Conservation (phyloP, 1,140 invertebrate genomes). For the Idris sp. region DNA sequence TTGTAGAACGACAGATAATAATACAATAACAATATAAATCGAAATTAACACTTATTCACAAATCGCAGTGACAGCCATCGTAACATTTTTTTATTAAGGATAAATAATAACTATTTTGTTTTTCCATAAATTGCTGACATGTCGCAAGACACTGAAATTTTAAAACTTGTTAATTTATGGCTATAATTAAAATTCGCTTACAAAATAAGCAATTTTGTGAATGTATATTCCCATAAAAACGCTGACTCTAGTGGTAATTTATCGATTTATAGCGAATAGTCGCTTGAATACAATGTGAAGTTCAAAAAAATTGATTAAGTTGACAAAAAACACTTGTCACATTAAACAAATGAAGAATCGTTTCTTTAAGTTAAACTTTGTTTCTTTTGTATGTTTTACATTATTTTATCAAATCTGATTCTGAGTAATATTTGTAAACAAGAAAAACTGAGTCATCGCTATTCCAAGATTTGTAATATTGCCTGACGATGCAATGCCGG, state of each 20-base stretch:
- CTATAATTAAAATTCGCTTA: conserved; percentile 12
- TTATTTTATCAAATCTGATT: too few species aligned
- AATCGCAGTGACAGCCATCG: conserved; percentile 31
- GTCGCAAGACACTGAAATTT: conserved; percentile 3
- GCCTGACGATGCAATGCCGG: conserved; percentile 6
- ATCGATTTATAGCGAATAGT: conserved; percentile 14
- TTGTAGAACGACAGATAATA: conserved; percentile 25
- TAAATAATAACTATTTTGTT: conserved; percentile 32
- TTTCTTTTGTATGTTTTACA: too few species aligned
- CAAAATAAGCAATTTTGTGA: conserved; percentile 26
- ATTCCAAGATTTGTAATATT: conserved; percentile 17
- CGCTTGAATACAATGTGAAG: conserved; percentile 34
- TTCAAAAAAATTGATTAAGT: conserved; percentile 22
- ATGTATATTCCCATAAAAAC: conserved; percentile 38
- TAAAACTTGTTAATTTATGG: conserved; percentile 12
- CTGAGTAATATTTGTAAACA: too few species aligned
- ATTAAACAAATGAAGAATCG: too few species aligned
- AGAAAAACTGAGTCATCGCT: too few species aligned
- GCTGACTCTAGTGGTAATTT: conserved; percentile 45
- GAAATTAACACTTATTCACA: conserved; percentile 40
- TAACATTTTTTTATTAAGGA: conserved; percentile 40
- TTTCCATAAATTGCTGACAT: conserved; percentile 25
- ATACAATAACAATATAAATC: conserved; percentile 32
- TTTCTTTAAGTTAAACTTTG: too few species aligned
- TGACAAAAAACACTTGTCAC: too few species aligned